Conservation (phyloP, 2,888 invertebrate genomes). For the Leptogaster cylindrica region DNA sequence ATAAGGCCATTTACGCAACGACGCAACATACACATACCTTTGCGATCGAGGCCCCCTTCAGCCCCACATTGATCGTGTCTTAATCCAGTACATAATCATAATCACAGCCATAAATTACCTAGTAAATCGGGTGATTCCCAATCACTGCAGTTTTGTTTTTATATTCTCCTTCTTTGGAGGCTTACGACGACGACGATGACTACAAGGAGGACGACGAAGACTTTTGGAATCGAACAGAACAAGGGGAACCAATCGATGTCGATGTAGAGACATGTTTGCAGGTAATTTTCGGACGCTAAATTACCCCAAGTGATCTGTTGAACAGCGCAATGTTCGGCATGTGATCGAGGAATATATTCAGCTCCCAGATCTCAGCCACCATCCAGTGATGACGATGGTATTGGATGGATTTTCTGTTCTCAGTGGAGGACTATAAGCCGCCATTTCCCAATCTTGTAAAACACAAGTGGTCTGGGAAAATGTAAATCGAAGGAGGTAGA, state of each 20-base stretch:
- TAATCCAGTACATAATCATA: background rate
- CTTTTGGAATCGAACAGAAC: too few species aligned
- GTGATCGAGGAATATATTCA: too few species aligned
- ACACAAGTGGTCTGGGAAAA: slow-evolving; percentile 14
- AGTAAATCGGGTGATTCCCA: background rate
- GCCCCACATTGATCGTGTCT: background rate
- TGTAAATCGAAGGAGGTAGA: slow-evolving; percentile 4
- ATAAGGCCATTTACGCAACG: background rate
- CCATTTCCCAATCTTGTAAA: background rate
- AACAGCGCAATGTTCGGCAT: too few species aligned
- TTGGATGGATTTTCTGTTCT: background rate
- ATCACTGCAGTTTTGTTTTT: background rate
- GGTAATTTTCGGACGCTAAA: slow-evolving; percentile 8
- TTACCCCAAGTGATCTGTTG: background rate
- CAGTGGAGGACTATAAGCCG: background rate
- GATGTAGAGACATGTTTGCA: background rate
- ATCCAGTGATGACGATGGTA: background rate
- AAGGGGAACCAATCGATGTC: too few species aligned
- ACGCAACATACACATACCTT: background rate
- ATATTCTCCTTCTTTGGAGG: too few species aligned
- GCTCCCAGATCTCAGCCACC: too few species aligned
- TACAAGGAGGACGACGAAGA: too few species aligned
- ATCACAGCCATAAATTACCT: background rate
- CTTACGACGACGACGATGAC: too few species aligned
- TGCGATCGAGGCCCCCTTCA: background rate